Percentiles rank a stretch among this genome's conserved stretches.
These are phyloP conservation scores for Zaprionus ornatus DNA, from an alignment of 1,140 invertebrate genomes.

Conservation along the genomic window DNA sequence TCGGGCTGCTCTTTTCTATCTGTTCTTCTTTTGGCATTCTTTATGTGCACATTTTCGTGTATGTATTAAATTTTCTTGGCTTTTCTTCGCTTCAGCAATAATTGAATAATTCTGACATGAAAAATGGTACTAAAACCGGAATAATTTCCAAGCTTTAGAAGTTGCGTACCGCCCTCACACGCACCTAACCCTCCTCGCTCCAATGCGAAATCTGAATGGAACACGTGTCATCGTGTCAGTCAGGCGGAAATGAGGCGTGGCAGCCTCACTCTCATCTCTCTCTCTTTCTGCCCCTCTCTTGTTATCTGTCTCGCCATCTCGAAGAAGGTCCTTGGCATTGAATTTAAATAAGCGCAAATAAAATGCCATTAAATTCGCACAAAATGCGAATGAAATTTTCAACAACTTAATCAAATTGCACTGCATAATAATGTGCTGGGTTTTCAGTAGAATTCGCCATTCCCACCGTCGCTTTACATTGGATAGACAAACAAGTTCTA, in stretches of 20 bases:
- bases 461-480: not conserved
- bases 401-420: constrained; percentile 47
- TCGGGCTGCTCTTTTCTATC: not conserved
- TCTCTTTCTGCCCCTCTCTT: not conserved
- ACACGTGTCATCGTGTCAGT: constrained; percentile 26
- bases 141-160: constrained; percentile 27
- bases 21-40: not conserved
- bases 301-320: constrained; percentile 2
- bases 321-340: constrained; percentile 21
- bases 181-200: not conserved
- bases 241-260: constrained; percentile 14
- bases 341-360: constrained; percentile 43
- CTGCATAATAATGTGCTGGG: constrained; percentile 37
- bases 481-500: constrained; percentile 23
- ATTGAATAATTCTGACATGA: constrained; percentile 73
- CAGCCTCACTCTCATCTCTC: not conserved
- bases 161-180: not conserved
- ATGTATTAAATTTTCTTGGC: constrained; percentile 29
- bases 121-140: constrained; percentile 51
- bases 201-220: constrained; percentile 1
- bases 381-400: constrained; percentile 40
- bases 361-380: constrained; percentile 48
- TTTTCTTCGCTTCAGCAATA: constrained; percentile 54
- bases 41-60: constrained; percentile 5
- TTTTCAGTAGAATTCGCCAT: constrained; percentile 5